Conservation (phyloP, 37 sponge, comb jelly and placozoan genomes). For the Beroe ovata region DNA sequence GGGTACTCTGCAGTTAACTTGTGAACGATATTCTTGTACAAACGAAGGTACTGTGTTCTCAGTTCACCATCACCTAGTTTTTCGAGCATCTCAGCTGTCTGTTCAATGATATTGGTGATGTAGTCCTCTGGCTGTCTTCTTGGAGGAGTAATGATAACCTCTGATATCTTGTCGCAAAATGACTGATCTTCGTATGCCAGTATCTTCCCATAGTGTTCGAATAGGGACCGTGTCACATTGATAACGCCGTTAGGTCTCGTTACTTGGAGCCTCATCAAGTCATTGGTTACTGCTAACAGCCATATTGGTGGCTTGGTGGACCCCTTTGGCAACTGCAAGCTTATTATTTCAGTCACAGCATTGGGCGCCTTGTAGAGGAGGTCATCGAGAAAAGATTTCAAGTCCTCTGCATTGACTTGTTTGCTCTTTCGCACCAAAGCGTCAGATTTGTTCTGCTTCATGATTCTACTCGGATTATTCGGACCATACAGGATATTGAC, state of each 20-base stretch:
- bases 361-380: slow-evolving; percentile 43
- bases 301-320: neutral
- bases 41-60: slow-evolving; percentile 21
- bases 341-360: neutral
- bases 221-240: slow-evolving; percentile 21
- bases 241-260: slow-evolving; percentile 36
- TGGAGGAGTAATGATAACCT: slow-evolving; percentile 27
- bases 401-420: neutral
- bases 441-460: neutral
- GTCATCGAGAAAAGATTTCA: slow-evolving; percentile 9
- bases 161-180: slow-evolving; percentile 39
- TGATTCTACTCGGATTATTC: slow-evolving; percentile 21
- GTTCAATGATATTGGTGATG: slow-evolving; percentile 19
- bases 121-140: neutral
- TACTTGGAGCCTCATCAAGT: slow-evolving; percentile 50
- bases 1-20: slow-evolving; percentile 25
- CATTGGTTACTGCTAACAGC: slow-evolving; percentile 50
- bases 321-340: slow-evolving; percentile 44
- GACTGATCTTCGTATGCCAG: slow-evolving; percentile 36
- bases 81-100: neutral
- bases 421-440: neutral
- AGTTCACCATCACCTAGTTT: neutral
- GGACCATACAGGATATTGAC: slow-evolving; percentile 30
- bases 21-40: slow-evolving; percentile 39
- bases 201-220: slow-evolving; percentile 30